Percentiles rank a stretch among this genome's conserved stretches.
phyloP scores from a whole-genome alignment of 2,797 vertebrate species.

The Gila robusta region DNA sequence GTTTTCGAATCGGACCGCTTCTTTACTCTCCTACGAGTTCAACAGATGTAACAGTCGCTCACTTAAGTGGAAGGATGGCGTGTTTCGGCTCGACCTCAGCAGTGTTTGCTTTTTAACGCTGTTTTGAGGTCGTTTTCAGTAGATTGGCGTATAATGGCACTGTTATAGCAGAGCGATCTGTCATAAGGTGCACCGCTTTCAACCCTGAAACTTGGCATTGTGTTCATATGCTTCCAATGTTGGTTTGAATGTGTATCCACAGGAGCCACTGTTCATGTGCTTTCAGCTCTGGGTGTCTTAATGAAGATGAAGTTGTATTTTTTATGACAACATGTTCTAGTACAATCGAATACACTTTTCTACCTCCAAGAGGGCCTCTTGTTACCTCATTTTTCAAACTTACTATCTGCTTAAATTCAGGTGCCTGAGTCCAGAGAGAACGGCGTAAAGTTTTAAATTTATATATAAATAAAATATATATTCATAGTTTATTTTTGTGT shows the following conservation, averaged over 20 bases:
- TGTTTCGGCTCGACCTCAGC: background rate
- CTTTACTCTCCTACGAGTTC: constrained; percentile 18
- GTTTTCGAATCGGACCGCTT: constrained; percentile 11
- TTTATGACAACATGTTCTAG: constrained; percentile 84
- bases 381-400: constrained; percentile 94
- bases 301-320: constrained; percentile 82
- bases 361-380: constrained; percentile 94
- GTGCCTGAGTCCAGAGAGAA: constrained; percentile 88
- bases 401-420: constrained; percentile 83
- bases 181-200: background rate
- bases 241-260: constrained; percentile 73
- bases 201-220: constrained; percentile 46
- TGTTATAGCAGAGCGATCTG: background rate
- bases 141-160: background rate
- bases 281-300: constrained; percentile 80
- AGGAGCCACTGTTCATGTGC: constrained; percentile 70
- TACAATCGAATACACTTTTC: constrained; percentile 94
- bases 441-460: constrained; percentile 86
- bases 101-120: background rate
- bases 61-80: constrained; percentile 39
- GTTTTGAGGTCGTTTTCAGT: background rate
- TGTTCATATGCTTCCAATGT: constrained; percentile 72
- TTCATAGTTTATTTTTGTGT: constrained; percentile 61
- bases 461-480: constrained; percentile 57
- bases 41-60: constrained; percentile 35